A percentile compares a stretch with the other conserved stretches of the same genome.
Conservation (phyloP, 2,113 vertebrate genomes). For the Istiophorus platypterus region DNA sequence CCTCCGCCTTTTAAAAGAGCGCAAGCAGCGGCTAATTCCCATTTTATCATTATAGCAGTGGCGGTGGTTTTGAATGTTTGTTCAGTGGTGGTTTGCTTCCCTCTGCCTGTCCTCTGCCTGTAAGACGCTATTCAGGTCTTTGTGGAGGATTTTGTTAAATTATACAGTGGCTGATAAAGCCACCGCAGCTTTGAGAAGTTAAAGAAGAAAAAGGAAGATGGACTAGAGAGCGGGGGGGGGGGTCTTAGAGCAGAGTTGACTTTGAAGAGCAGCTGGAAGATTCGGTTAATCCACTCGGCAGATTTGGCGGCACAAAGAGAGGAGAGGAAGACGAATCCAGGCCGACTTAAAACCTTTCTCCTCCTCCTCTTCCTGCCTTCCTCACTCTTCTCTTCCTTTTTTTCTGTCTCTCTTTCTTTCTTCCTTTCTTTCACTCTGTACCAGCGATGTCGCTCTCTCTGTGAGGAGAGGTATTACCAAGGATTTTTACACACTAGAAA, state of each 20-base stretch:
- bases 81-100: not conserved
- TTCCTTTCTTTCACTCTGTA: not conserved
- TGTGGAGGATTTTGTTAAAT: conserved; percentile 75
- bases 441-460: conserved; percentile 20
- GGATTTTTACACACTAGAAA: not conserved
- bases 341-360: conserved; percentile 54
- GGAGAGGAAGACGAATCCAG: conserved; percentile 45
- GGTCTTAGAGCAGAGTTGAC: conserved; percentile 28
- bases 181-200: conserved; percentile 65
- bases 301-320: conserved; percentile 75
- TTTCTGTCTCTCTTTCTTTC: conserved; percentile 37
- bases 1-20: conserved; percentile 29
- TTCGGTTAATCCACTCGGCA: conserved; percentile 76
- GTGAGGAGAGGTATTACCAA: conserved; percentile 10
- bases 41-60: conserved; percentile 42
- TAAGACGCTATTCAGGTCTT: conserved; percentile 48
- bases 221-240: conserved; percentile 26
- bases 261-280: conserved; percentile 74
- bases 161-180: conserved; percentile 72
- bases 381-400: not conserved
- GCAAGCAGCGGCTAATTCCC: conserved; percentile 16
- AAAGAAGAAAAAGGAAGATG: conserved; percentile 59
- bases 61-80: conserved; percentile 27
- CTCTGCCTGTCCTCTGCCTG: conserved; percentile 17
- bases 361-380: conserved; percentile 24